These are phyloP conservation scores for Sylvicola cinctus DNA, from an alignment of 2,888 invertebrate genomes.

Conservation along the genomic window DNA sequence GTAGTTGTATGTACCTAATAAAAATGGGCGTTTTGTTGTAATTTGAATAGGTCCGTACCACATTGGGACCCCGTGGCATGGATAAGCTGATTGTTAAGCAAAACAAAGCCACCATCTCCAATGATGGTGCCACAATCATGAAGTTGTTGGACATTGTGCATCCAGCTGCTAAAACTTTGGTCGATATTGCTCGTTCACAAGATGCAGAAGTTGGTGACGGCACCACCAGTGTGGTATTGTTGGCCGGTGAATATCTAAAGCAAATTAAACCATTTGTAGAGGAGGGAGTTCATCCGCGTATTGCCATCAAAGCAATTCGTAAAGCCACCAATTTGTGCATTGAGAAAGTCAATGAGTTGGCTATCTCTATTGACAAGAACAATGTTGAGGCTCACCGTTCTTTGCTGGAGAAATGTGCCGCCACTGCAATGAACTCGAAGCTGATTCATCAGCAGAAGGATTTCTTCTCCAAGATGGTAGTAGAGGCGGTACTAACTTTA, in stretches of 20 bases:
- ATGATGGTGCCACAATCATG: constrained; percentile 98
- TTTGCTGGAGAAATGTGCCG: constrained; percentile 72
- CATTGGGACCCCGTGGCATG: constrained; percentile 96
- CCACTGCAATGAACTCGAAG: constrained; percentile 93
- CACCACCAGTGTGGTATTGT: constrained; percentile 88
- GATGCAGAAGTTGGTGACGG: constrained; percentile 99
- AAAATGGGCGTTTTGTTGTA: too few relatives aligned
- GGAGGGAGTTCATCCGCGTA: constrained; percentile 85
- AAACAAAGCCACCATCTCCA: constrained; percentile 86
- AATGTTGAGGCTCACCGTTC: constrained; percentile 26
- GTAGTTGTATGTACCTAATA: too few relatives aligned
- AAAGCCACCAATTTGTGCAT: constrained; percentile 64
- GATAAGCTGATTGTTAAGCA: constrained; percentile 92
- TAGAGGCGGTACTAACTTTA: constrained; percentile 82
- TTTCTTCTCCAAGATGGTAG: constrained; percentile 93
- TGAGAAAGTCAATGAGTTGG: constrained; percentile 61
- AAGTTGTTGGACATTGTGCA: constrained; percentile 95
- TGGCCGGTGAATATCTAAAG: constrained; percentile 90
- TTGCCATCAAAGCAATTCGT: constrained; percentile 77
- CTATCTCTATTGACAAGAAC: constrained; percentile 53
- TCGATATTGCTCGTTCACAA: constrained; percentile 98
- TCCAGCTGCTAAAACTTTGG: constrained; percentile 92
- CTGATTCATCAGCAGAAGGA: constrained; percentile 88
- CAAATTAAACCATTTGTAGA: constrained; percentile 89
- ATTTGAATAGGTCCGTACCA: constrained; percentile 66